Conservation (phyloP, 2,797 vertebrate genomes). For the Platalea minor region DNA sequence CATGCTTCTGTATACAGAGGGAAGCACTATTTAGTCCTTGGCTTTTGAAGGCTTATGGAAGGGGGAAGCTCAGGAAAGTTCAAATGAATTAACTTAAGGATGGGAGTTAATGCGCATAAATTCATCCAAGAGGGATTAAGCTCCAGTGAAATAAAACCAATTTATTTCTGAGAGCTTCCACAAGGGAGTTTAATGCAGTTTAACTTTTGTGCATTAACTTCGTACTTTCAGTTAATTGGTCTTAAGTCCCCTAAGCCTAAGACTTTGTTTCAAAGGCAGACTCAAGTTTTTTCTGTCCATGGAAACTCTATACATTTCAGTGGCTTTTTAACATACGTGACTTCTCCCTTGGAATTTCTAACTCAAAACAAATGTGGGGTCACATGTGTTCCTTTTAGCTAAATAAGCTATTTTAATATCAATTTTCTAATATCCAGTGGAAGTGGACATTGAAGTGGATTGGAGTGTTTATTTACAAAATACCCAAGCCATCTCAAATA, state of each 20-base stretch:
- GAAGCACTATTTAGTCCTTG: neutral
- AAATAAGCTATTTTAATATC: neutral
- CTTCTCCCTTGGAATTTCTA: neutral
- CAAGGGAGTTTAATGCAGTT: conserved; percentile 1
- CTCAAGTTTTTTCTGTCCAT: neutral
- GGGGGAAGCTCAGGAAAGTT: neutral
- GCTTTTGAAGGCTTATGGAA: neutral
- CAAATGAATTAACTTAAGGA: conserved; percentile 20
- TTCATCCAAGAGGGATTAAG: conserved; percentile 25
- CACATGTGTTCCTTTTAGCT: neutral
- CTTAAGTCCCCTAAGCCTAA: neutral
- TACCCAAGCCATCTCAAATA: neutral
- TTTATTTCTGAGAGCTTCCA: conserved; percentile 11
- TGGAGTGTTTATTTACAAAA: neutral
- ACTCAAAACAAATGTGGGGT: neutral
- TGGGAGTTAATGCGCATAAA: neutral
- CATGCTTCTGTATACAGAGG: neutral
- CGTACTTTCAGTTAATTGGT: conserved; percentile 15
- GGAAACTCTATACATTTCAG: neutral
- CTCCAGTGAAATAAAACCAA: conserved; percentile 7
- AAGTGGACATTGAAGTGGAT: neutral
- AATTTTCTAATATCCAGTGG: neutral
- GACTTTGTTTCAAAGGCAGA: conserved; percentile 11
- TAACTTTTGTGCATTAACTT: conserved; percentile 1
- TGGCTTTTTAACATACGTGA: neutral